Conservation (phyloP, 2,888 invertebrate genomes). For the Parnassius mnemosyne region DNA sequence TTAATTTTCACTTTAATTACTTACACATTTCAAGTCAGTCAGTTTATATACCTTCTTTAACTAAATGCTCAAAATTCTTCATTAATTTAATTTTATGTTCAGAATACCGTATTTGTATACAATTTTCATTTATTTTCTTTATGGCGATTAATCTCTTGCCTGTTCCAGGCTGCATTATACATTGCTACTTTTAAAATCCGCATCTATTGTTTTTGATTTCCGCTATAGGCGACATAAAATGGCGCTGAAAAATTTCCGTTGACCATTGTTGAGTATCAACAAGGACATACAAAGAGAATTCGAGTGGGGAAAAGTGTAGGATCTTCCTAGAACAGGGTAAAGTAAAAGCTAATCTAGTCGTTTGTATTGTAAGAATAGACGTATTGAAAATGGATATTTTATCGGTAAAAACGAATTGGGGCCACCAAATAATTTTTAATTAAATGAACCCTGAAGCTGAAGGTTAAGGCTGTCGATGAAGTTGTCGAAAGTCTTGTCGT, state of each 20-base stretch:
- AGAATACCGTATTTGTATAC: too few relatives aligned
- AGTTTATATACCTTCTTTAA: too few relatives aligned
- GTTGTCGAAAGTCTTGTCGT: not conserved
- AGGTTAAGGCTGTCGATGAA: not conserved
- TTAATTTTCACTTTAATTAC: too few relatives aligned
- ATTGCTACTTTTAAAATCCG: not conserved
- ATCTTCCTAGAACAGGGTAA: conserved; percentile 24
- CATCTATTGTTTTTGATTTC: not conserved
- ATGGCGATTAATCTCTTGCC: not conserved
- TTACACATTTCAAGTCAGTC: too few relatives aligned
- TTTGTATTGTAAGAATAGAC: conserved; percentile 2
- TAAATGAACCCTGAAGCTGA: conserved; percentile 4
- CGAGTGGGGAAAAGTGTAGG: too few relatives aligned
- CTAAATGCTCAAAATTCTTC: too few relatives aligned
- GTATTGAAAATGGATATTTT: not conserved
- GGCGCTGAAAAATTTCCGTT: not conserved
- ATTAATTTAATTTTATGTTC: too few relatives aligned
- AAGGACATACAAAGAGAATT: too few relatives aligned
- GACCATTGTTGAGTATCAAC: too few relatives aligned
- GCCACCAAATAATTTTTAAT: conserved; percentile 4
- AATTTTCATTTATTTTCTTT: not conserved
- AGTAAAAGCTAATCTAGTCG: conserved; percentile 3
- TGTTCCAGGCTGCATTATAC: not conserved
- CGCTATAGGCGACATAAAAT: not conserved
- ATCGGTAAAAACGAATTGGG: conserved; percentile 6